These are phyloP conservation scores for Dioctria linearis DNA, from an alignment of 2,888 invertebrate genomes.

Conservation along the genomic window DNA sequence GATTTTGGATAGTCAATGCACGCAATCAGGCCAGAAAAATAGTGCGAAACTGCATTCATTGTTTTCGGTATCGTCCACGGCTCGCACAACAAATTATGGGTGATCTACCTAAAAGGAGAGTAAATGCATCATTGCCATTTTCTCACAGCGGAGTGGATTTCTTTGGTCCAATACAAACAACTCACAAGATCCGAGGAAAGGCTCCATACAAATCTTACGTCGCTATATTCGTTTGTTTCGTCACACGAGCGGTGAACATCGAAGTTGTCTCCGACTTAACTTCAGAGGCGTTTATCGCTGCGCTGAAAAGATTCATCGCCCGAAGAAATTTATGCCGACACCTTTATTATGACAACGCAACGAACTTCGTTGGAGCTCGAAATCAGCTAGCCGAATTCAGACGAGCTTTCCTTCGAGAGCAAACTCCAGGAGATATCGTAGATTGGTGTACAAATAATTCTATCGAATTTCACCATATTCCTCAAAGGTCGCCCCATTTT, in stretches of 20 bases:
- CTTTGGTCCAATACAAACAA: too few species aligned
- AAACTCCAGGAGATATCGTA: background rate
- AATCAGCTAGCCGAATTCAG: background rate
- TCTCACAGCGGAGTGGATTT: conserved; percentile 51
- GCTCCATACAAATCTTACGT: conserved; percentile 56
- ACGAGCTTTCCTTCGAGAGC: background rate
- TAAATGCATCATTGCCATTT: conserved; percentile 54
- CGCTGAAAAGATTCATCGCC: too few species aligned
- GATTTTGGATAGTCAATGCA: conserved; percentile 50
- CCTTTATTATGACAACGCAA: too few species aligned
- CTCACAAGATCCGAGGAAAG: too few species aligned
- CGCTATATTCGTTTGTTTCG: conserved; percentile 44
- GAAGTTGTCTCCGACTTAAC: conserved; percentile 36
- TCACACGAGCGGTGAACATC: conserved; percentile 54
- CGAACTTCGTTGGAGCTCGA: conserved; percentile 56
- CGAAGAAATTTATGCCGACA: too few species aligned
- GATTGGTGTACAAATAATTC: background rate
- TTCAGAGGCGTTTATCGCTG: too few species aligned
- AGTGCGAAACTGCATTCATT: conserved; percentile 49
- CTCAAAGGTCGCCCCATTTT: background rate
- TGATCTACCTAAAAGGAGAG: background rate
- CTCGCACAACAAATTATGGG: conserved; percentile 59
- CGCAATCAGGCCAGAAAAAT: conserved; percentile 47
- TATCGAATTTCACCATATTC: conserved; percentile 8
- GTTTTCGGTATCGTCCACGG: conserved; percentile 46